Evolutionary conservation across 2,113 vertebrate genomes (phyloP).

Genomic region (Daboia siamensis): DNA sequence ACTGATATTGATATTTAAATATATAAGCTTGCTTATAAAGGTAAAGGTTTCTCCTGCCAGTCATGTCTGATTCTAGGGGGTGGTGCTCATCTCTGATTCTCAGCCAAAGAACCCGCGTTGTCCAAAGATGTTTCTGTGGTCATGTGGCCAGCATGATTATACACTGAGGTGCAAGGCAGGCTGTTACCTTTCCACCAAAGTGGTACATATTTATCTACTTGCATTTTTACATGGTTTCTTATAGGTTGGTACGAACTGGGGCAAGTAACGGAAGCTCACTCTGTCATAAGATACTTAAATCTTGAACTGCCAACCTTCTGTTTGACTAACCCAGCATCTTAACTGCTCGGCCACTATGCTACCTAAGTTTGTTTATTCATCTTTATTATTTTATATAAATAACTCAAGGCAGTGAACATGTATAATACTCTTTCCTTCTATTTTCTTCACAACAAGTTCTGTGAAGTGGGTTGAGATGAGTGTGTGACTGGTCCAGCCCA

Average conservation of each 20-base stretch:
- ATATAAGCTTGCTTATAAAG: not conserved
- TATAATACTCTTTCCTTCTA: not conserved
- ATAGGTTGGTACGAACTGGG: not conserved
- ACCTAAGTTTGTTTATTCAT: not conserved
- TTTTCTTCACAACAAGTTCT: not conserved
- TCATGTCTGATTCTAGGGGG: too few relatives aligned
- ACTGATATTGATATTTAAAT: not conserved
- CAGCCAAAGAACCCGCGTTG: not conserved
- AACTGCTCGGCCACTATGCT: not conserved
- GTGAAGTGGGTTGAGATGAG: not conserved
- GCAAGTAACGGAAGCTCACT: not conserved
- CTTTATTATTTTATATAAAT: not conserved
- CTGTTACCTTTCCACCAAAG: not conserved
- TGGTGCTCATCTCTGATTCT: not conserved
- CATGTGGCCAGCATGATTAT: not conserved
- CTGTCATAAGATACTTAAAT: not conserved
- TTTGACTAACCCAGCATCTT: not conserved
- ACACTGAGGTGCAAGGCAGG: not conserved
- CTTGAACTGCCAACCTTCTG: not conserved
- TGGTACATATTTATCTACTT: not conserved
- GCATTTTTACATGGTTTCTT: not conserved
- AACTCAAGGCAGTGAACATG: not conserved
- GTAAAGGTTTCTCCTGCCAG: not conserved
- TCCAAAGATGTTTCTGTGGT: not conserved
- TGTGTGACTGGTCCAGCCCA: not conserved